Evolutionary conservation across 2,888 invertebrate species (phyloP).

Genomic region (Drosophila mimica): DNA sequence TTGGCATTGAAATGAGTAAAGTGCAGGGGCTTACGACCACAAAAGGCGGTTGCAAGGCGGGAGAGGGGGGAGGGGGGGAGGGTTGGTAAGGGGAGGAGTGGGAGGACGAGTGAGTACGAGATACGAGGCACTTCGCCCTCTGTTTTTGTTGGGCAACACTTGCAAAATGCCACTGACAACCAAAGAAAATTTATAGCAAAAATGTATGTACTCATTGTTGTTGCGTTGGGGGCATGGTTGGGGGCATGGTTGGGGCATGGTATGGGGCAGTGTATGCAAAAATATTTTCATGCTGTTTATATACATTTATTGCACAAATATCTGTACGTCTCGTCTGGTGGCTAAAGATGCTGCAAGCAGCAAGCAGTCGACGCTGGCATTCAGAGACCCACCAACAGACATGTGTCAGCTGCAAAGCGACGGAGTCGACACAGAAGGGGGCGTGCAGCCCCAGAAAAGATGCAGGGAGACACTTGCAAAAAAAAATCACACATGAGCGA

Average conservation of each 20-base stretch:
- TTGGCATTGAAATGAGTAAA: conserved; percentile 76
- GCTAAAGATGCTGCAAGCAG: conserved; percentile 39
- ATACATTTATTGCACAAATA: conserved; percentile 79
- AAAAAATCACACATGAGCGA: not conserved
- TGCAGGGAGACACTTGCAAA: not conserved
- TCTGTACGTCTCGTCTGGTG: conserved; percentile 43
- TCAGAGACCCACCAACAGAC: conserved; percentile 56
- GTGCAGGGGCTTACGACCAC: conserved; percentile 11
- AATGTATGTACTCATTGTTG: conserved; percentile 70
- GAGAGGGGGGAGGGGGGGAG: no score
- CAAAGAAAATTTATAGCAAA: conserved; percentile 79
- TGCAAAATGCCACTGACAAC: conserved; percentile 80
- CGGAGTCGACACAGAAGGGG: not conserved
- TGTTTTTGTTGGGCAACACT: conserved; percentile 50
- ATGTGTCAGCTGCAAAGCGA: conserved; percentile 64
- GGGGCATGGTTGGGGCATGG: conserved; percentile 11
- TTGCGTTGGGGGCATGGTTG: conserved; percentile 6
- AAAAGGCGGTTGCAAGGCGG: not conserved
- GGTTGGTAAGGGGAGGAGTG: not conserved
- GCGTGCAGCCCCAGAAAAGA: not conserved
- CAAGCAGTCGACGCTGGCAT: conserved; percentile 23
- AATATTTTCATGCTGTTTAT: conserved; percentile 78
- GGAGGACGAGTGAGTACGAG: not conserved
- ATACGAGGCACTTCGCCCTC: conserved; percentile 29
- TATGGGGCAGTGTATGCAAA: conserved; percentile 58